Conservation (phyloP, 2,113 vertebrate genomes). For the Syrrhaptes paradoxus region DNA sequence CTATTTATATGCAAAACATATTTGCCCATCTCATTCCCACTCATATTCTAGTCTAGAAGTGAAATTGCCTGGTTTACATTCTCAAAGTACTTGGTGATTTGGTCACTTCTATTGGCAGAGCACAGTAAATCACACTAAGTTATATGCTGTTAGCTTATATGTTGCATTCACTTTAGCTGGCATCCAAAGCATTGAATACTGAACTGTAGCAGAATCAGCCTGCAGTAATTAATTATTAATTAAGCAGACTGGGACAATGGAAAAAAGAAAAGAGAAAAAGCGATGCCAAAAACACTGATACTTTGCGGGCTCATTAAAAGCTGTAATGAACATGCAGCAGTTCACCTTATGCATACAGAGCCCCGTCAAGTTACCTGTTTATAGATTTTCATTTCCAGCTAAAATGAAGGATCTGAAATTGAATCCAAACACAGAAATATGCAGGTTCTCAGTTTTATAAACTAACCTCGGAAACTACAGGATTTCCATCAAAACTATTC, state of each 20-base stretch:
- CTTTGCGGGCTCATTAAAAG: background rate
- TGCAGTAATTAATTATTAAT: background rate
- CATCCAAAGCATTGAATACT: background rate
- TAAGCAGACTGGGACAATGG: background rate
- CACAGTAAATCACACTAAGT: background rate
- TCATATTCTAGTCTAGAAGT: background rate
- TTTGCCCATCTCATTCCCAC: background rate
- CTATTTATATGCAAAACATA: background rate
- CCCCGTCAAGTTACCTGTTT: background rate
- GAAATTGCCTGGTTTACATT: background rate
- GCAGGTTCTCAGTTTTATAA: background rate
- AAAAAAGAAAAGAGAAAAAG: background rate
- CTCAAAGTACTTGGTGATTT: background rate
- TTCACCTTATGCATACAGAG: background rate
- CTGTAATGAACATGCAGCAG: background rate
- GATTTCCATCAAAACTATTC: background rate
- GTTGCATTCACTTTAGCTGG: background rate
- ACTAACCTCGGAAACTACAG: background rate
- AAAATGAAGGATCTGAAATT: background rate
- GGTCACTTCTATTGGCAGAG: background rate
- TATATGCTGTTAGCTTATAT: background rate
- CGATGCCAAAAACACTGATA: background rate
- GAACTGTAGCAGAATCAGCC: background rate
- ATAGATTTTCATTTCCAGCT: background rate
- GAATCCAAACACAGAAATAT: background rate